Evolutionary conservation across 1,140 invertebrate species (phyloP).

Genomic region (Halictus rubicundus): DNA sequence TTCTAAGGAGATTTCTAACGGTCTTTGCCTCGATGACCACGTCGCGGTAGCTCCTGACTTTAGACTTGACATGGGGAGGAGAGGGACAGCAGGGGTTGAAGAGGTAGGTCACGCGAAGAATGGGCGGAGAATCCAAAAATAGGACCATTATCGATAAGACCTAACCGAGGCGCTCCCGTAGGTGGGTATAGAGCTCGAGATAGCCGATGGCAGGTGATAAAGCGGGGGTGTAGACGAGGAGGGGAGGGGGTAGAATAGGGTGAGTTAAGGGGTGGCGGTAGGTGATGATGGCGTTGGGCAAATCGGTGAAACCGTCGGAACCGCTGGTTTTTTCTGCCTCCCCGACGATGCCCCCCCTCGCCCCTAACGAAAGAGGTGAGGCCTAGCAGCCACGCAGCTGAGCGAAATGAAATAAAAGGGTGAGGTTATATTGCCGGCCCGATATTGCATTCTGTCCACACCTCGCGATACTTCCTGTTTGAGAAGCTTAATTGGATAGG

Average conservation of each 20-base stretch:
- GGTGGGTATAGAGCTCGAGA: constrained; percentile 58
- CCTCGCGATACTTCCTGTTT: constrained; percentile 52
- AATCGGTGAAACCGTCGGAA: constrained; percentile 46
- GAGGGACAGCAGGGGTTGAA: constrained; percentile 23
- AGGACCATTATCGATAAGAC: constrained; percentile 80
- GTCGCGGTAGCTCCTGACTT: not conserved
- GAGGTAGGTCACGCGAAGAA: constrained; percentile 79
- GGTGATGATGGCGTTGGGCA: constrained; percentile 56
- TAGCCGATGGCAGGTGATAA: constrained; percentile 78
- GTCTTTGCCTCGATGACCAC: constrained; percentile 10
- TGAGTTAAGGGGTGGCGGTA: constrained; percentile 66
- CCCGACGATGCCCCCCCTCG: not conserved
- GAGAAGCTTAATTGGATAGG: constrained; percentile 54
- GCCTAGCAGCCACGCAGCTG: constrained; percentile 8
- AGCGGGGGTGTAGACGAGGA: constrained; percentile 46
- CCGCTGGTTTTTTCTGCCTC: constrained; percentile 38
- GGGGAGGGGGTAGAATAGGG: constrained; percentile 64
- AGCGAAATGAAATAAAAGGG: constrained; percentile 63
- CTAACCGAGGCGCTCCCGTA: constrained; percentile 69
- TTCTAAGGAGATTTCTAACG: not conserved
- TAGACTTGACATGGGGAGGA: not conserved
- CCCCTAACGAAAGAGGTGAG: constrained; percentile 14
- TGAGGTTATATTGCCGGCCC: constrained; percentile 50
- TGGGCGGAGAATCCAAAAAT: constrained; percentile 80
- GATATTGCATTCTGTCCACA: constrained; percentile 54